Evolutionary conservation across 2,888 invertebrate genomes (phyloP), one percentile per base, ranked within the genome.

Genomic region (Megalurothrips usitatus): DNA sequence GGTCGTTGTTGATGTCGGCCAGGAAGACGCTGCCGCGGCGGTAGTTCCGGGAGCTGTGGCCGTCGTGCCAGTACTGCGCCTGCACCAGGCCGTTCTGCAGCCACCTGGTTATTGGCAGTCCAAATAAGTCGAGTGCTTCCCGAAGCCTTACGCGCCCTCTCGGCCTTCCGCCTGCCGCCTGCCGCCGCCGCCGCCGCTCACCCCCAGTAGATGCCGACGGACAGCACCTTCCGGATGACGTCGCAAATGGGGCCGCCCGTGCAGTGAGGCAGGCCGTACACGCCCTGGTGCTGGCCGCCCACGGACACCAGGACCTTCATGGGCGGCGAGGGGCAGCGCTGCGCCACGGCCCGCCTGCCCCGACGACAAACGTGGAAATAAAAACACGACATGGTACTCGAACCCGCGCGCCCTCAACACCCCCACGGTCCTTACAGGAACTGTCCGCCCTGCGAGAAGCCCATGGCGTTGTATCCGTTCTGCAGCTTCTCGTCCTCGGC

Each of bases 51-150:
- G 96, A 96, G 85, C 95, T 90, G 1, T 96, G 87, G 0, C 99
- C 98, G 88, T 99, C 98, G 87, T 99, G 99, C 99, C 99, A 99
- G 87, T 98, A 99, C 52, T 98, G 95, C 0, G 99, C 98, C 88
- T 98, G 99, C 0, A 97, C 94, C 4, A 96, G 87, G 2, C 88
- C 87, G 28, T 91, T 86, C 87, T 96, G 96, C 1, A 95, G 90
- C 91, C 92, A 92, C 34, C 95, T 95, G 86, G 34, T 19, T 52
- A 52, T 17, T 17, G 52, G 12, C 52, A 52, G 12, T 52, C 1
- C 52, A 52, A 52, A 52, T 52, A 3, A 17, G 2, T 52, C 4
- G 12, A 1, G 52, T 52, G 52, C 19, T 17, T 2, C n/a, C n/a
- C n/a, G n/a, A n/a, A n/a, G n/a, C n/a, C n/a, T n/a, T n/a, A n/a